Conservation (phyloP, 2,888 invertebrate species). For the Choreutis nemorana region DNA sequence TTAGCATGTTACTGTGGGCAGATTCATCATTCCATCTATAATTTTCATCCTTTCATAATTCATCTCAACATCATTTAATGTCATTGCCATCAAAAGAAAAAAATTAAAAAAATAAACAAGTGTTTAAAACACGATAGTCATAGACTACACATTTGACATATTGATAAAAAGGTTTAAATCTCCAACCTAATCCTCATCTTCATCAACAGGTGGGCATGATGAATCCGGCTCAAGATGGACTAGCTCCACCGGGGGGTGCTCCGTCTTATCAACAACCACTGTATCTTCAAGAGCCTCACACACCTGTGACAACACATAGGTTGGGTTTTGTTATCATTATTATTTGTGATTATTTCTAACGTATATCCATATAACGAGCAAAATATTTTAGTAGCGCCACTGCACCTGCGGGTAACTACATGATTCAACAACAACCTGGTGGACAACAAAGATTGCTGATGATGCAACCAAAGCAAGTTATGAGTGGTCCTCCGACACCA, state of each 20-base stretch:
- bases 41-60: too few relatives aligned
- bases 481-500: slow-evolving; percentile 54
- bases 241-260: slow-evolving; percentile 67
- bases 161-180: not conserved
- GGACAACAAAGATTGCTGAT: slow-evolving; percentile 62
- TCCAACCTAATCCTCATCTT: slow-evolving; percentile 15
- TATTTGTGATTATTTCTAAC: not conserved
- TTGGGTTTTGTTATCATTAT: slow-evolving; percentile 16
- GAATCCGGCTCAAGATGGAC: slow-evolving; percentile 69
- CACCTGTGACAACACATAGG: slow-evolving; percentile 56
- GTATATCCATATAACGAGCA: not conserved
- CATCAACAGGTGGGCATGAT: slow-evolving; percentile 64
- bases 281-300: slow-evolving; percentile 69
- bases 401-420: slow-evolving; percentile 67
- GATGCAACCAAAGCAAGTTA: slow-evolving; percentile 61
- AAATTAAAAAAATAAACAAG: too few relatives aligned
- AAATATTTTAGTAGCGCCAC: slow-evolving; percentile 30
- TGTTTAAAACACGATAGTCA: too few relatives aligned
- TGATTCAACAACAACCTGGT: slow-evolving; percentile 67
- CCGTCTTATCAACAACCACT: slow-evolving; percentile 76
- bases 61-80: too few relatives aligned
- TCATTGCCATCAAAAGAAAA: too few relatives aligned
- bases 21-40: too few relatives aligned
- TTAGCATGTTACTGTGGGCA: too few relatives aligned
- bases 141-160: too few relatives aligned